phyloP scores from a whole-genome alignment of 1,140 invertebrate species.

The Melipona quadrifasciata region DNA sequence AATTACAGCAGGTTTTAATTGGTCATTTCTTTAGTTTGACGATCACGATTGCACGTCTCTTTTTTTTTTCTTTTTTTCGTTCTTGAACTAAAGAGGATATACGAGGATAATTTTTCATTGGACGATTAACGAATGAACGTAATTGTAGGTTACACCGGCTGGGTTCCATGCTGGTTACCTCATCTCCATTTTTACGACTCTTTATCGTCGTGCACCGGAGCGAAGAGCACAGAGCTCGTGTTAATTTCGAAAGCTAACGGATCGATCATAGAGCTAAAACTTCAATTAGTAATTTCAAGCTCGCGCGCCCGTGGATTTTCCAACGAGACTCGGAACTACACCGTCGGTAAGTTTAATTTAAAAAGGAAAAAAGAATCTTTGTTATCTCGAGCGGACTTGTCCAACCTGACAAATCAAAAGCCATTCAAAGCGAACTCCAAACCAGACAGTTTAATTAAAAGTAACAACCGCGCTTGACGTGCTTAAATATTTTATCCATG shows the following conservation, averaged over 20 bases:
- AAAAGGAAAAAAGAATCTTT: background rate
- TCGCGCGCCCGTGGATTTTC: background rate
- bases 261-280: background rate
- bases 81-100: background rate
- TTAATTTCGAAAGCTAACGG: background rate
- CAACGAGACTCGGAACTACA: background rate
- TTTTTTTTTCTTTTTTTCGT: too few relatives aligned
- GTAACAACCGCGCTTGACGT: background rate
- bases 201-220: background rate
- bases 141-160: background rate
- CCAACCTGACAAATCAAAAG: background rate
- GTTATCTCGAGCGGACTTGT: background rate
- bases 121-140: background rate
- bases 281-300: background rate
- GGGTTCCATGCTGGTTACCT: background rate
- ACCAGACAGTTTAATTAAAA: background rate
- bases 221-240: background rate
- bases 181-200: background rate
- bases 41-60: background rate
- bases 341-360: background rate
- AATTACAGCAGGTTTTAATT: background rate
- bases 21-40: background rate
- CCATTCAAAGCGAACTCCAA: background rate
- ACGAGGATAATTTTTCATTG: background rate
- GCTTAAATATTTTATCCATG: too few relatives aligned